These are phyloP conservation scores for Thalassaphorura encarpata DNA, from an alignment of 1,140 invertebrate species.

Conservation along the genomic window DNA sequence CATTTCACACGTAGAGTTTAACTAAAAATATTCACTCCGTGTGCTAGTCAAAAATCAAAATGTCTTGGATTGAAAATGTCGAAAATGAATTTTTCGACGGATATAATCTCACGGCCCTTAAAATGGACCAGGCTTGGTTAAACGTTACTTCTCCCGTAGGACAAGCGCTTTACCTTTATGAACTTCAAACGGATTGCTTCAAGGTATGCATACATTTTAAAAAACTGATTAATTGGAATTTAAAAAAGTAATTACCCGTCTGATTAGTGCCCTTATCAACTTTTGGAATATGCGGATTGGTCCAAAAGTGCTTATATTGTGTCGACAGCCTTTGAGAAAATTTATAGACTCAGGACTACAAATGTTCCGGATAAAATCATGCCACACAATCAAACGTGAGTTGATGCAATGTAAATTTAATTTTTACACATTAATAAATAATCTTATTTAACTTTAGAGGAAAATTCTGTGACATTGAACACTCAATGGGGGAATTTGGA, in stretches of 20 bases:
- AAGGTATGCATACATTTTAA: constrained; percentile 28
- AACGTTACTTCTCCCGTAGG: constrained; percentile 28
- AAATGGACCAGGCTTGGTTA: constrained; percentile 36
- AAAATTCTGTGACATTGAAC: constrained; percentile 18
- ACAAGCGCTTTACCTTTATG: constrained; percentile 32
- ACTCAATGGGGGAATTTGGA: constrained; percentile 25
- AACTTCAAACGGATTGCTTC: constrained; percentile 33
- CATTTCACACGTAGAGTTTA: too few relatives aligned
- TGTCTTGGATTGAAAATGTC: constrained; percentile 36
- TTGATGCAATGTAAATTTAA: not conserved
- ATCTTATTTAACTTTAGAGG: not conserved
- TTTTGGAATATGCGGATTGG: not conserved
- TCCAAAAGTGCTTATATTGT: not conserved
- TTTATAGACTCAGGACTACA: constrained; percentile 19
- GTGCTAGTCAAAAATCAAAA: too few relatives aligned
- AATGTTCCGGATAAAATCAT: not conserved
- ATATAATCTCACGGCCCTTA: constrained; percentile 31
- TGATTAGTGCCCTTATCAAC: constrained; percentile 17
- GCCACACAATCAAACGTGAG: constrained; percentile 15
- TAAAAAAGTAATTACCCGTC: not conserved
- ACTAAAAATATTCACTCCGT: too few relatives aligned
- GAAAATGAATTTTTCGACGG: constrained; percentile 30
- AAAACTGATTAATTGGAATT: not conserved
- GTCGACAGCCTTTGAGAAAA: constrained; percentile 21
- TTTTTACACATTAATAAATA: not conserved